Conservation (phyloP, 2,797 vertebrate species). For the Cygnus olor region DNA sequence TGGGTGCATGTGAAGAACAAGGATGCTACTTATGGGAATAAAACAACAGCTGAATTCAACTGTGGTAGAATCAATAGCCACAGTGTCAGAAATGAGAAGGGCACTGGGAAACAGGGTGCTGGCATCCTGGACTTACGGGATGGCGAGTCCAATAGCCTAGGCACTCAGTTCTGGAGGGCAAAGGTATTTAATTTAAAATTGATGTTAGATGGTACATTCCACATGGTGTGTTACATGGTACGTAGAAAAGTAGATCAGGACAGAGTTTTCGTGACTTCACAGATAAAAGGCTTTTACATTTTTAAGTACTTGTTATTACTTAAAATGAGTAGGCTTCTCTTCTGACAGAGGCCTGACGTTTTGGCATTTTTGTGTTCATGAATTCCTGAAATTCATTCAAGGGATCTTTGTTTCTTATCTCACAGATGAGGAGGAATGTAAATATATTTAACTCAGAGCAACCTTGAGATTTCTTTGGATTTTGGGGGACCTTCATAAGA, state of each 20-base stretch:
- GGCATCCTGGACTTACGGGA: accelerated
- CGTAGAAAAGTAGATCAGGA: neutral
- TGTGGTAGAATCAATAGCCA: neutral
- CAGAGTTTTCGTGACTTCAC: neutral
- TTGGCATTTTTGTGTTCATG: neutral
- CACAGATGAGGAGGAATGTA: accelerated
- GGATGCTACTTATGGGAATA: neutral
- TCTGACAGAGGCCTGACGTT: neutral
- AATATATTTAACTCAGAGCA: accelerated
- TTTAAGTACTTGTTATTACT: neutral
- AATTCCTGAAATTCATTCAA: neutral
- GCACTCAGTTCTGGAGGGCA: neutral
- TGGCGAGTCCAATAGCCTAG: neutral
- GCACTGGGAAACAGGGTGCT: neutral
- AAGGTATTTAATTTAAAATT: neutral
- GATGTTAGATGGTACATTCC: neutral
- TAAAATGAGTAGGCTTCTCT: accelerated
- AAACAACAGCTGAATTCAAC: neutral
- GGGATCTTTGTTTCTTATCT: neutral
- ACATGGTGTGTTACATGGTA: neutral
- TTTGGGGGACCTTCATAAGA: neutral
- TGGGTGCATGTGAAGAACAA: neutral
- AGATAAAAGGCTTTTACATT: neutral
- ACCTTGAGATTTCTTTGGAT: neutral
- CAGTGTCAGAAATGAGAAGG: neutral